These are phyloP conservation scores for Hippopotamyrus pictus DNA, from an alignment of 2,797 vertebrate genomes.

Conservation along the genomic window DNA sequence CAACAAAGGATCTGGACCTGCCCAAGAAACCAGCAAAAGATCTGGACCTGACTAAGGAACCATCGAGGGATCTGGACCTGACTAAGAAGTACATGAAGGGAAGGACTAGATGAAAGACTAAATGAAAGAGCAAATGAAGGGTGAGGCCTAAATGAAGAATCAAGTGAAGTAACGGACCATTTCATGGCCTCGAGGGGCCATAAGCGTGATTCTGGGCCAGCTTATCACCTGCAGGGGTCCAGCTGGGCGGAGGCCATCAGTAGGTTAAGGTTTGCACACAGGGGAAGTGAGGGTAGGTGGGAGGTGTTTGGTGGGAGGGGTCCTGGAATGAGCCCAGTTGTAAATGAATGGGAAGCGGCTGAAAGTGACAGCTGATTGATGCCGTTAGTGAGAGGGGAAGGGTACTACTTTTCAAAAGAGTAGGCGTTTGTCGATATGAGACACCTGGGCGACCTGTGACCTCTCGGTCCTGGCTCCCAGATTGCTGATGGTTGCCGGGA, in stretches of 20 bases:
- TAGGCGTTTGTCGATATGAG: slow-evolving; percentile 24
- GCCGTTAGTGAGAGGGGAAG: slow-evolving; percentile 20
- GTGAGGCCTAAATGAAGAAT: not conserved
- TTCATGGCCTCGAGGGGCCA: not conserved
- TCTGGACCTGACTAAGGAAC: not conserved
- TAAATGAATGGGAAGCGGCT: slow-evolving; percentile 62
- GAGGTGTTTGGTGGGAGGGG: slow-evolving; percentile 19
- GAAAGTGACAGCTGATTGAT: slow-evolving; percentile 49
- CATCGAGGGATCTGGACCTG: not conserved
- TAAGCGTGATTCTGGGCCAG: not conserved
- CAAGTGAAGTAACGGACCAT: not conserved
- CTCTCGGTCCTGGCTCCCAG: slow-evolving; percentile 29
- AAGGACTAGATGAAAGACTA: not conserved
- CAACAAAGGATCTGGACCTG: not conserved
- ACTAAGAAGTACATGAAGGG: not conserved
- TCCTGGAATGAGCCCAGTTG: slow-evolving; percentile 51
- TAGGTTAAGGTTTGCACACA: not conserved
- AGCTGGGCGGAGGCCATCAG: not conserved
- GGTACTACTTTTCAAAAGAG: slow-evolving; percentile 15
- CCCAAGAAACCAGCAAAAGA: not conserved
- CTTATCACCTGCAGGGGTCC: not conserved
- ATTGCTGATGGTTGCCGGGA: slow-evolving; percentile 49
- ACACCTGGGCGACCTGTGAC: slow-evolving; percentile 49
- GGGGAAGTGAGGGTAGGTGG: not conserved
- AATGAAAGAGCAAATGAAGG: not conserved